Conservation (phyloP, 1,140 invertebrate genomes). For the Lepidurus packardi region DNA sequence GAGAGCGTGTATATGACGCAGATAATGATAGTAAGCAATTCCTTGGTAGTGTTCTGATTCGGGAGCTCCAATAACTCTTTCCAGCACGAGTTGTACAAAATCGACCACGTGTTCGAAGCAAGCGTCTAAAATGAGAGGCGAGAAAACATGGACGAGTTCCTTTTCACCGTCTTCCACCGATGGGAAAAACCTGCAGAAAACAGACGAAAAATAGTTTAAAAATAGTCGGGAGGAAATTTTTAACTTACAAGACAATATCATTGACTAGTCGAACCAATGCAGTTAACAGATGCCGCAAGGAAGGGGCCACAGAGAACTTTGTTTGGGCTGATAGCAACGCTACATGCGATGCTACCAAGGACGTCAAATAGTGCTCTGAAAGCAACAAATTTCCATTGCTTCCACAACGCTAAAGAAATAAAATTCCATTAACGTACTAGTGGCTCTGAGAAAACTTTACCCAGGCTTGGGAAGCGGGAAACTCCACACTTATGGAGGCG, state of each 20-base stretch:
- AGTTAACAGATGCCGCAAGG: conserved; percentile 60
- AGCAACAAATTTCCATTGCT: conserved; percentile 73
- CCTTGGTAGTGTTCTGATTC: conserved; percentile 32
- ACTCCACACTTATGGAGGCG: conserved; percentile 48
- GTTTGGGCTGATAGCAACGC: conserved; percentile 53
- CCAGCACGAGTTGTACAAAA: conserved; percentile 40
- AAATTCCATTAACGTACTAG: background rate
- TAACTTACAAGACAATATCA: conserved; percentile 50
- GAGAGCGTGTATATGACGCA: conserved; percentile 28
- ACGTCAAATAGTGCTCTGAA: conserved; percentile 69
- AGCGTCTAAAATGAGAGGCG: conserved; percentile 66
- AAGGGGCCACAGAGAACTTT: conserved; percentile 59
- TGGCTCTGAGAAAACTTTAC: conserved; percentile 38
- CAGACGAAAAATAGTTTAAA: background rate
- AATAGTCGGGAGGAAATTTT: too few relatives aligned
- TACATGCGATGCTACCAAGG: conserved; percentile 47
- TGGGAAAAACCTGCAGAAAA: conserved; percentile 46
- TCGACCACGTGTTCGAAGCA: conserved; percentile 65
- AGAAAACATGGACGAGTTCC: conserved; percentile 55
- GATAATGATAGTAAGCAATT: conserved; percentile 28
- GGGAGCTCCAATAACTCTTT: conserved; percentile 26
- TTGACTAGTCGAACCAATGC: conserved; percentile 61
- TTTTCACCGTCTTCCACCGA: conserved; percentile 47
- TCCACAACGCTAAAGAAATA: conserved; percentile 54
- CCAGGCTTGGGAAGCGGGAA: conserved; percentile 47